Evolutionary conservation across 2,113 vertebrate genomes (phyloP).

Genomic region (Centropristis striata): DNA sequence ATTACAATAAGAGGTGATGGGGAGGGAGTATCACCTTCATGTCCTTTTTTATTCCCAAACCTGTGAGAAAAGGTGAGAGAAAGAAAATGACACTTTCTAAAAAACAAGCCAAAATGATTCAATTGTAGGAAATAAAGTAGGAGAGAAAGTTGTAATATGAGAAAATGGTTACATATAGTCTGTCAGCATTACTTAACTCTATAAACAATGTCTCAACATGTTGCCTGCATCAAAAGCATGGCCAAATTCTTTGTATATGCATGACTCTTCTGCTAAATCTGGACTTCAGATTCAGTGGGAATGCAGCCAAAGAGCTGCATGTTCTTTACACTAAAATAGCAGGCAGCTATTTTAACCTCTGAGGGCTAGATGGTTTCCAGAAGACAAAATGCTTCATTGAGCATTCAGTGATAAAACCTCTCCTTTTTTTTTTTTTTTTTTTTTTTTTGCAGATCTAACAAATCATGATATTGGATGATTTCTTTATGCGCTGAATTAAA

Average conservation of each 20-base stretch:
- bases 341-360: constrained; percentile 75
- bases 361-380: constrained; percentile 47
- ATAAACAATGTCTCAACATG: constrained; percentile 75
- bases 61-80: constrained; percentile 21
- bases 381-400: constrained; percentile 68
- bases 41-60: constrained; percentile 39
- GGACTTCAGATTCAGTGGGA: constrained; percentile 59
- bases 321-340: constrained; percentile 74
- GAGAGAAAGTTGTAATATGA: constrained; percentile 25
- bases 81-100: constrained; percentile 9
- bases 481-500: constrained; percentile 61
- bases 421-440: too few relatives aligned
- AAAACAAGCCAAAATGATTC: constrained; percentile 25
- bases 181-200: constrained; percentile 62
- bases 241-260: constrained; percentile 65
- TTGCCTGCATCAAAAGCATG: constrained; percentile 50
- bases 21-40: constrained; percentile 38
- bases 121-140: constrained; percentile 21
- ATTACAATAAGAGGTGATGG: constrained; percentile 44
- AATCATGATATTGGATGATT: constrained; percentile 67
- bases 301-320: constrained; percentile 69
- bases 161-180: constrained; percentile 39
- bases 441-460: constrained; percentile 44
- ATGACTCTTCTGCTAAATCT: constrained; percentile 56
- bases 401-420: constrained; percentile 53